Evolutionary conservation across 2,888 invertebrate species (phyloP).

Genomic region (Cyclophora punctaria): DNA sequence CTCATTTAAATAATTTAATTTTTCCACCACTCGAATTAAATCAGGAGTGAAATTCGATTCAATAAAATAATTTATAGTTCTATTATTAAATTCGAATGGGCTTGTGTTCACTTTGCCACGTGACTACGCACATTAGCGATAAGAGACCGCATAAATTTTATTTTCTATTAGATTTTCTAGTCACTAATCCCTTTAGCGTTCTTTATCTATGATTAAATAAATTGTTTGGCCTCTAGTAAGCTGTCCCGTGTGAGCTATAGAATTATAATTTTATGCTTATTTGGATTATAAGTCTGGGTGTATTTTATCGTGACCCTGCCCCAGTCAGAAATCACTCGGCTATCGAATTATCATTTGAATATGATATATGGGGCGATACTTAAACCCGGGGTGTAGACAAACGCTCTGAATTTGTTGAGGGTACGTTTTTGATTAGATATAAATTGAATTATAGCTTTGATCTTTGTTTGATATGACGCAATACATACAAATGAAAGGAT

Average conservation of each 20-base stretch:
- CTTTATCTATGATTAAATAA: conserved; percentile 54
- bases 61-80: conserved; percentile 23
- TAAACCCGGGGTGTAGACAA: conserved; percentile 53
- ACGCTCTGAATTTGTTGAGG: conserved; percentile 58
- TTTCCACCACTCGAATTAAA: too few species aligned
- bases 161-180: conserved; percentile 55
- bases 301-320: conserved; percentile 50
- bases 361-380: conserved; percentile 59
- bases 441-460: conserved; percentile 46
- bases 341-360: conserved; percentile 74
- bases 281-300: conserved; percentile 35
- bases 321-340: conserved; percentile 57
- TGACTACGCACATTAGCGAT: conserved; percentile 50
- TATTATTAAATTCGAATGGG: conserved; percentile 51
- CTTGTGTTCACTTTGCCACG: conserved; percentile 48
- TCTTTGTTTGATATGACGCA: conserved; percentile 23
- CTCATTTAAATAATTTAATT: conserved; percentile 12
- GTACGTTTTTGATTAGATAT: conserved; percentile 50
- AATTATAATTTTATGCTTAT: conserved; percentile 62
- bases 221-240: conserved; percentile 53
- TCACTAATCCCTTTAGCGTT: conserved; percentile 44
- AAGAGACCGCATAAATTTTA: conserved; percentile 49
- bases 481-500: too few species aligned
- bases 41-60: too few species aligned
- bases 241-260: conserved; percentile 45